Evolutionary conservation across 2,888 invertebrate species (phyloP), one percentile per base, ranked within the genome.

Genomic region (Morpho helenor): DNA sequence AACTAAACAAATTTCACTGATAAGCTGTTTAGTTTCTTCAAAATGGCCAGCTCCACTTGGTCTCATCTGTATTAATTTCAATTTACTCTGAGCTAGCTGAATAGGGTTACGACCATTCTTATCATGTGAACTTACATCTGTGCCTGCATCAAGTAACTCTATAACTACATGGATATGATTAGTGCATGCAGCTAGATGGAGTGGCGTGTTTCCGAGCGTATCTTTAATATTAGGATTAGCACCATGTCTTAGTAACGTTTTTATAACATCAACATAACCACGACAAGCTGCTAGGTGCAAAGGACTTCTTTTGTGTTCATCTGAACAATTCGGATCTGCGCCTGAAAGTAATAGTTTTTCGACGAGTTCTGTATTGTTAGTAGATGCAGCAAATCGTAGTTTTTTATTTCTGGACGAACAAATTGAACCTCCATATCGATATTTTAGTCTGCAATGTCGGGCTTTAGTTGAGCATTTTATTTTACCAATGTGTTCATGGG

Each of bases 221-320:
- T 98, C 98, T 69, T 94, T 94, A 66, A 93, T 93, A 80, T 98
- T 97, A 0, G 97, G 96, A 84, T 98, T 94, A 2, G 98, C 98
- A 40, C 97, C 97, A 70, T 94, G 91, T 70, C 93, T 93, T 52
- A 98, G 79, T 51, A 98, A 87, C 49, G 94, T 83, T 70, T 92
- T 92, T 46, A 97, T 96, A 66, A 97, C 94, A 61, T 95, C 94
- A 55, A 93, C 92, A 78, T 96, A 96, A 9, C 97, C 98, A 68
- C 96, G 94, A 76, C 96, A 96, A 43, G 96, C 95, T 46, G 98
- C 97, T 71, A 98, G 88, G 80, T 98, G 98, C 51, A 98, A 85
- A 5, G 97, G 95, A 73, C 96, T 96, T 74, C 98, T 92, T 75
- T 94, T 93, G 73, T 94, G 94, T 62, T 93, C 92, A 79, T 98